Evolutionary conservation across 2,797 vertebrate species (phyloP).

Genomic region (Sternarchorhynchus goeldii): DNA sequence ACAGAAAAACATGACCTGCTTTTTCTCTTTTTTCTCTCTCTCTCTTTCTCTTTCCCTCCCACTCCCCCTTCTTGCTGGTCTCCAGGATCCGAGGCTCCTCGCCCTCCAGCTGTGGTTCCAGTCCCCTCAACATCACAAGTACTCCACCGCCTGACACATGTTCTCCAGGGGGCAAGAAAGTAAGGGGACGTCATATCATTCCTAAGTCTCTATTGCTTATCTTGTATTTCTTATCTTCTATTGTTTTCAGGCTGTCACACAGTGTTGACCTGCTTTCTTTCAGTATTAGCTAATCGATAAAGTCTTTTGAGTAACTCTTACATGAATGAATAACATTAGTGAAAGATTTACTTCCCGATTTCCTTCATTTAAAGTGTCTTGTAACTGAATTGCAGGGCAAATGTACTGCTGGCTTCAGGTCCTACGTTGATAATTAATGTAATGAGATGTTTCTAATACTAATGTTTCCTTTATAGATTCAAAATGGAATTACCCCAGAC

Average conservation of each 20-base stretch:
- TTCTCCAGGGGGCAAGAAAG: conserved; percentile 95
- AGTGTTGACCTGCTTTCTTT: background rate
- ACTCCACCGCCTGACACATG: conserved; percentile 93
- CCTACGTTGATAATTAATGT: too few relatives aligned
- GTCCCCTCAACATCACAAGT: conserved; percentile 95
- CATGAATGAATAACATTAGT: too few relatives aligned
- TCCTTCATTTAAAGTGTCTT: too few relatives aligned
- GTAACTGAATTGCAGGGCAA: too few relatives aligned
- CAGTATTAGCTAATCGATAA: background rate
- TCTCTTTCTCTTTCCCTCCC: background rate
- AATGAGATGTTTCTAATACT: too few relatives aligned
- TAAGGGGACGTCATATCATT: conserved; percentile 58
- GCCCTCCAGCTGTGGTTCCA: conserved; percentile 95
- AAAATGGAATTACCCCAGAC: conserved; percentile 92
- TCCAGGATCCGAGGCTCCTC: conserved; percentile 94
- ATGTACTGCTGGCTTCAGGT: too few relatives aligned
- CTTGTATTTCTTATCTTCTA: background rate
- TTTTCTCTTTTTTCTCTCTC: background rate
- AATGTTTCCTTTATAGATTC: conserved; percentile 74
- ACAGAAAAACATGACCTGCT: background rate
- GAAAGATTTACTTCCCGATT: too few relatives aligned
- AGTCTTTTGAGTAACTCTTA: background rate
- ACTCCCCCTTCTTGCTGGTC: background rate
- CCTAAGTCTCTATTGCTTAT: background rate
- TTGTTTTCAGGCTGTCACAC: background rate